Evolutionary conservation across 1,140 invertebrate species (phyloP), one percentile per base, ranked within the genome.

Genomic region (Ostrea denselamellosa): DNA sequence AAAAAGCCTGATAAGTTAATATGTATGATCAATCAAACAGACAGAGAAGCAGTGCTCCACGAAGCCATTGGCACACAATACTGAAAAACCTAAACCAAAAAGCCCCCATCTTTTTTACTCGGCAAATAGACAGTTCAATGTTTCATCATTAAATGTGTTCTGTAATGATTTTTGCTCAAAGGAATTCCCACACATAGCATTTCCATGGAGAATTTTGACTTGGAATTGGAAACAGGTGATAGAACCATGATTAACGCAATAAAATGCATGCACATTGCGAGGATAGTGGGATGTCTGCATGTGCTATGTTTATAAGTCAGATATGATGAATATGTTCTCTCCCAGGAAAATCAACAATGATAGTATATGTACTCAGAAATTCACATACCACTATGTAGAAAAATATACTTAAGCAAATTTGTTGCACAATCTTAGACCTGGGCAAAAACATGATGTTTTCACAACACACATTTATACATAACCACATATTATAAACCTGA

Each of bases 121-220:
- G 10, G 2, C 28, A 25, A 77, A 77, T 77, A 77, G 68, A 77
- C 25, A 28, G 68, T 77, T 77, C 68, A 77, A 77, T 77, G 68
- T 77, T 71, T 77, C 68, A 77, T 77, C 68, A 28, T 25, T 77
- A 77, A 62, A 77, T 77, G 68, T 77, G 68, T 28, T 77, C 28
- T 25, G 25, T 77, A 77, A 77, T 77, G 68, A 77, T 77, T 77
- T 77, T 77, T 77, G 17, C 56, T 77, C 68, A 77, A 77, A 77
- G 25, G 68, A 77, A 77, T 77, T 44, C 68, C 25, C 68, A 77
- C 25, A 77, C 68, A 77, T 34, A 25, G 1, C 17, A 34, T 77
- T 77, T 44, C 25, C 12, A 25, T 28, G 9, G 25, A 28, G 22
- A 14, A 28, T 77, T 77, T 34, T 10, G 25, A 77, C 68, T 34